Evolutionary conservation across 2,797 vertebrate genomes (phyloP).

Genomic region (Crypturellus tataupa): DNA sequence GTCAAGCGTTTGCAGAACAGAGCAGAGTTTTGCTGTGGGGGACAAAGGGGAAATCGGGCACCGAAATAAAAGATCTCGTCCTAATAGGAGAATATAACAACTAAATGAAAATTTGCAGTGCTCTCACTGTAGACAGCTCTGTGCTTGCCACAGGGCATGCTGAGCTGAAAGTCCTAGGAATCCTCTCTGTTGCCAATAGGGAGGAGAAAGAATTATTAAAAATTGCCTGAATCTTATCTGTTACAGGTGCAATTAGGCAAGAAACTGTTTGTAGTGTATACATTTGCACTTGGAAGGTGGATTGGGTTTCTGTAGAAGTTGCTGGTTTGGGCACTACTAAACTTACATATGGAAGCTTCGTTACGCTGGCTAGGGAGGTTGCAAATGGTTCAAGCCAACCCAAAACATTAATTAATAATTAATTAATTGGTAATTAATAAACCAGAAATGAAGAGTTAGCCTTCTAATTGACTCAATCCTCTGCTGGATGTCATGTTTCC

Average conservation of each 20-base stretch:
- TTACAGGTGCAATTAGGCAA: not conserved
- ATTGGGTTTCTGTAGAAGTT: not conserved
- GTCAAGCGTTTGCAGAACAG: not conserved
- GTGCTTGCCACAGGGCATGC: not conserved
- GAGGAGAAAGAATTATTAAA: conserved; percentile 13
- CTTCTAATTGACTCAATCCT: not conserved
- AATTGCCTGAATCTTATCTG: not conserved
- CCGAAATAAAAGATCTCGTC: not conserved
- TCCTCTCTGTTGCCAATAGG: not conserved
- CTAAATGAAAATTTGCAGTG: not conserved
- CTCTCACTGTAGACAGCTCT: not conserved
- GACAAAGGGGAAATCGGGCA: not conserved
- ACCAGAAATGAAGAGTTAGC: not conserved
- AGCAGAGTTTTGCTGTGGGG: not conserved
- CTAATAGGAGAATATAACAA: not conserved
- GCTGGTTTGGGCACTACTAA: not conserved
- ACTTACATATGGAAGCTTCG: not conserved
- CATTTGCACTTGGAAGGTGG: not conserved
- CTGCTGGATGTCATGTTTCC: not conserved
- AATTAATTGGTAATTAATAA: not conserved
- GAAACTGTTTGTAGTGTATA: not conserved
- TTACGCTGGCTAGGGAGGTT: not conserved
- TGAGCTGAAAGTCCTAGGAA: not conserved
- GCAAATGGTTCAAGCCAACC: not conserved
- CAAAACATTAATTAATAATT: not conserved